A percentile compares a stretch with the other conserved stretches of the same genome.
phyloP scores from a whole-genome alignment of 37 sponge, comb jelly and placozoan genomes.

The Cliona cf. orientalis region DNA sequence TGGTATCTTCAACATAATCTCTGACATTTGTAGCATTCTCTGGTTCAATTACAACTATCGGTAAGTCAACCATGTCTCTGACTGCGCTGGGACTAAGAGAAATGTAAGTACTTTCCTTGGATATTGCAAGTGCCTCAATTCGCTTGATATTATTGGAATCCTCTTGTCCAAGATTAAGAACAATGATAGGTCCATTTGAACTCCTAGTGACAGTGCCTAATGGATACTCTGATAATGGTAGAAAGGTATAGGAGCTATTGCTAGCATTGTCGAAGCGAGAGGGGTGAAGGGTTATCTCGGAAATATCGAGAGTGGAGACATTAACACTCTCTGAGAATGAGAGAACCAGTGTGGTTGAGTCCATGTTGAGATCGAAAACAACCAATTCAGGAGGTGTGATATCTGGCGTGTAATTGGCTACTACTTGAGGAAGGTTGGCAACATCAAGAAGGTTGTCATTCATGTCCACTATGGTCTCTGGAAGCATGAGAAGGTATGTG shows the following conservation, averaged over 20 bases:
- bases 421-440: slow-evolving; percentile 63
- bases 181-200: slow-evolving; percentile 70
- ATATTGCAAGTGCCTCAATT: slow-evolving; percentile 62
- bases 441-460: slow-evolving; percentile 67
- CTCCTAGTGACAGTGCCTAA: slow-evolving; percentile 67
- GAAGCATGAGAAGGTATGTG: slow-evolving; percentile 48
- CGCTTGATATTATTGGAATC: slow-evolving; percentile 83
- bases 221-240: slow-evolving; percentile 26
- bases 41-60: slow-evolving; percentile 44
- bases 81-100: slow-evolving; percentile 38
- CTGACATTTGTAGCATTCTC: slow-evolving; percentile 36
- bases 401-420: slow-evolving; percentile 42
- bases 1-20: slow-evolving; percentile 57
- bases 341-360: slow-evolving; percentile 60
- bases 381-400: slow-evolving; percentile 64
- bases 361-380: slow-evolving; percentile 80
- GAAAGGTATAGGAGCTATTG: slow-evolving; percentile 53
- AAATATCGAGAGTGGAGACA: slow-evolving; percentile 48
- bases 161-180: slow-evolving; percentile 55
- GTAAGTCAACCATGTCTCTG: slow-evolving; percentile 72
- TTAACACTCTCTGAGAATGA: slow-evolving; percentile 81
- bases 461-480: slow-evolving; percentile 66
- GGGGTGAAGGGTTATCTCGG: slow-evolving; percentile 61
- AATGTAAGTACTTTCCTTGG: slow-evolving; percentile 62
- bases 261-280: slow-evolving; percentile 14